Conservation (phyloP, 2,888 invertebrate genomes). For the Pandemis heparana region DNA sequence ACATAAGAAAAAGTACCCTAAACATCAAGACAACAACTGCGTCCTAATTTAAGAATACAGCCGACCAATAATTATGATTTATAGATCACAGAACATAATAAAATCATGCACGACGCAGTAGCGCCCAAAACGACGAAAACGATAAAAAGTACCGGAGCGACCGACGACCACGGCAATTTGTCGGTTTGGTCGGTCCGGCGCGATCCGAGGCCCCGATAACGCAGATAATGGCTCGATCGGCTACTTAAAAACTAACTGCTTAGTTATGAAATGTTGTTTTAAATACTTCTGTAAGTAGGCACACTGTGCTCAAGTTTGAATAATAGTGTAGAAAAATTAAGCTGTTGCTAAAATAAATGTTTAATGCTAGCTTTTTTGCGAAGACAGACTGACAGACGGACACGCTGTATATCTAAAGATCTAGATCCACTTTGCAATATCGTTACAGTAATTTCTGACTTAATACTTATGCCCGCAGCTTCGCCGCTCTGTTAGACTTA, state of each 20-base stretch:
- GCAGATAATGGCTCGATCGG: conserved; percentile 65
- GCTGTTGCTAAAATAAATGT: no score
- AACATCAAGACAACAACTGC: not conserved
- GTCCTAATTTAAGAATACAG: conserved; percentile 4
- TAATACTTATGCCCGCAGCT: no score
- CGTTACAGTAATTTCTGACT: no score
- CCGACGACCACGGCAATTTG: conserved; percentile 62
- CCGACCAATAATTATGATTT: conserved; percentile 17
- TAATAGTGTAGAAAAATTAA: no score
- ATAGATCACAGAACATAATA: conserved; percentile 16
- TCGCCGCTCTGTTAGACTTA: no score
- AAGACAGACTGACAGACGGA: no score
- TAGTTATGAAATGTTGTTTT: conserved; percentile 33
- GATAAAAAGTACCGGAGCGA: conserved; percentile 37
- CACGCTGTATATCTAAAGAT: no score
- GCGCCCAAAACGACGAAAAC: conserved; percentile 41
- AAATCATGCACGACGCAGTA: conserved; percentile 26
- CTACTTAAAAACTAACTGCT: conserved; percentile 56
- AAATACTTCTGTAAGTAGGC: conserved; percentile 25
- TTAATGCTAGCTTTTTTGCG: no score
- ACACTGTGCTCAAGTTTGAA: not conserved
- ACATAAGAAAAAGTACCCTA: not conserved
- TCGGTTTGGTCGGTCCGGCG: conserved; percentile 60
- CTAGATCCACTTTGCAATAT: no score
- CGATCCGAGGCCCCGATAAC: conserved; percentile 68